These are phyloP conservation scores for Tamandua tetradactyla DNA, from an alignment of 2,797 vertebrate species.

Conservation along the genomic window DNA sequence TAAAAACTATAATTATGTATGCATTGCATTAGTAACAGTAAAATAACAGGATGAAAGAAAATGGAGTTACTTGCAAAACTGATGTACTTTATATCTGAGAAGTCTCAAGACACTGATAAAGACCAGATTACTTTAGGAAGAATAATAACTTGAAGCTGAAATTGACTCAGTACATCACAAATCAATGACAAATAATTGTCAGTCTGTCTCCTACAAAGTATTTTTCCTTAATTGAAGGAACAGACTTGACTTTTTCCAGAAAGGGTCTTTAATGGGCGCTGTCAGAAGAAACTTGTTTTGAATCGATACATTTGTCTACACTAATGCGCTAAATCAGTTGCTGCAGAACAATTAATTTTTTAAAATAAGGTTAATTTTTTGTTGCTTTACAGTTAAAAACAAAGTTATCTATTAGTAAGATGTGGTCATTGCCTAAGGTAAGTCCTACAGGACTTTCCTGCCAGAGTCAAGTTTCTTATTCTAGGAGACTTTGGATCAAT, in stretches of 20 bases:
- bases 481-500: not conserved
- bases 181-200: constrained; percentile 69
- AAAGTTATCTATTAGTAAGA: not conserved
- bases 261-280: not conserved
- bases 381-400: not conserved
- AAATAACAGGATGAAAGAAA: constrained; percentile 39
- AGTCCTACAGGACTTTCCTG: not conserved
- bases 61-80: constrained; percentile 76
- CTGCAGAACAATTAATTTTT: not conserved
- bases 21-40: constrained; percentile 25
- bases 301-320: constrained; percentile 19
- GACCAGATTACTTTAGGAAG: constrained; percentile 76
- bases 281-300: constrained; percentile 28
- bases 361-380: not conserved
- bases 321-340: not conserved
- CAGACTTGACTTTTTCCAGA: constrained; percentile 25
- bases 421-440: not conserved
- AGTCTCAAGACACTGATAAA: constrained; percentile 79
- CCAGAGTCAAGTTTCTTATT: constrained; percentile 20
- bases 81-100: constrained; percentile 72
- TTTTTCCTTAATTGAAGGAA: constrained; percentile 50
- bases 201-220: constrained; percentile 12
- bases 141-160: constrained; percentile 74
- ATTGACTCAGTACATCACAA: constrained; percentile 74
- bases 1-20: not conserved